Evolutionary conservation across 2,888 invertebrate genomes (phyloP).

Genomic region (Dromius quadrimaculatus): DNA sequence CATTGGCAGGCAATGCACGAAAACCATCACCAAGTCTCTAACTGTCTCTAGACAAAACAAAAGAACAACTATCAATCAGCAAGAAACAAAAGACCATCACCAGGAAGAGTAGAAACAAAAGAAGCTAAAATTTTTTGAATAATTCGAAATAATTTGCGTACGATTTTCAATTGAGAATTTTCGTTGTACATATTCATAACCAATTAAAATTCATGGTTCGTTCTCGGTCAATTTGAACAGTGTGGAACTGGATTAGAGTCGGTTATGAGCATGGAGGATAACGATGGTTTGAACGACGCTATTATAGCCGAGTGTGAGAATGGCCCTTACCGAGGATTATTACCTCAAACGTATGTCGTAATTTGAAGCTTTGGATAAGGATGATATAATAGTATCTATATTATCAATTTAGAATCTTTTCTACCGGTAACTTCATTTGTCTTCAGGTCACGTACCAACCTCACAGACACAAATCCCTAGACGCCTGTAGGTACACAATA

Average conservation of each 20-base stretch:
- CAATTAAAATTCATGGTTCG: slow-evolving; percentile 33
- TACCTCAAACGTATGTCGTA: too few species aligned
- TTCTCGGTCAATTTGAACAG: slow-evolving; percentile 30
- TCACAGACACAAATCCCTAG: slow-evolving; percentile 22
- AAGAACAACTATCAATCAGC: slow-evolving; percentile 2
- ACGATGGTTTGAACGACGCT: slow-evolving; percentile 13
- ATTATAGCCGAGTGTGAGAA: slow-evolving; percentile 14
- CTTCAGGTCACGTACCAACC: slow-evolving; percentile 18
- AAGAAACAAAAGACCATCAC: background rate
- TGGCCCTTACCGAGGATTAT: slow-evolving; percentile 31
- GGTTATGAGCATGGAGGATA: background rate
- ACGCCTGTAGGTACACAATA: slow-evolving; percentile 25
- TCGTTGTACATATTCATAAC: slow-evolving; percentile 15
- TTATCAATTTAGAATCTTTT: too few species aligned
- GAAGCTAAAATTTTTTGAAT: background rate
- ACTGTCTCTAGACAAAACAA: slow-evolving; percentile 1
- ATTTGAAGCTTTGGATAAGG: too few species aligned
- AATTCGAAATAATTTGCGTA: background rate
- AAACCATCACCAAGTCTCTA: slow-evolving; percentile 15
- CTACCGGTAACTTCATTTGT: too few species aligned
- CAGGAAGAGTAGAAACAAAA: background rate
- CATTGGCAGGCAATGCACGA: slow-evolving; percentile 3
- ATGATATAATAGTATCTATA: too few species aligned
- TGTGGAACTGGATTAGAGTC: slow-evolving; percentile 15
- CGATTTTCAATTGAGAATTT: slow-evolving; percentile 1